These are phyloP conservation scores for Cyprinodon tularosa DNA, from an alignment of 2,113 vertebrate genomes.

Conservation along the genomic window DNA sequence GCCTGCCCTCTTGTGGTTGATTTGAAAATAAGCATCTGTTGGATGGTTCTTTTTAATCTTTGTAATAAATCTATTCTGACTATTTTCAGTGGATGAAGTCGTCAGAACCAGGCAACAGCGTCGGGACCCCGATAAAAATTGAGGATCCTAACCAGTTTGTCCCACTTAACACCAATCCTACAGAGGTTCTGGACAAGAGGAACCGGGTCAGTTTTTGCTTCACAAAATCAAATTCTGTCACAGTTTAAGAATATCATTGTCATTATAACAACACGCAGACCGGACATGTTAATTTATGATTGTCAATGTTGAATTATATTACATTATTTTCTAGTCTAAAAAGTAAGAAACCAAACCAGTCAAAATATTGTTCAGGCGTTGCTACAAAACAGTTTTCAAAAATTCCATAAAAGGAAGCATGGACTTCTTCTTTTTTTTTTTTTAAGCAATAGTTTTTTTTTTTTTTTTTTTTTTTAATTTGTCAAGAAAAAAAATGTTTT, in stretches of 20 bases:
- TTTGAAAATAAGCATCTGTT: constrained; percentile 15
- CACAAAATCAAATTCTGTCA: neutral
- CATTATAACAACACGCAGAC: neutral
- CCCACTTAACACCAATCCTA: constrained; percentile 94
- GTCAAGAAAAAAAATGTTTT: neutral
- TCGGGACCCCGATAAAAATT: constrained; percentile 93
- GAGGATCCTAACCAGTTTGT: constrained; percentile 98
- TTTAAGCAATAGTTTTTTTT: neutral
- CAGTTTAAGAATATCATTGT: neutral
- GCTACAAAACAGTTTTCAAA: neutral
- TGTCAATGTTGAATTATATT: neutral
- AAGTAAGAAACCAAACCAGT: neutral
- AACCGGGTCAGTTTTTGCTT: constrained; percentile 85
- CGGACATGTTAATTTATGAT: neutral
- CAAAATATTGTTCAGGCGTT: neutral
- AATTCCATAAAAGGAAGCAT: neutral
- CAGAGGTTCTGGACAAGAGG: constrained; percentile 90
- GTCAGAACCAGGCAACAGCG: constrained; percentile 84
- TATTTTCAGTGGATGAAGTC: constrained; percentile 92
- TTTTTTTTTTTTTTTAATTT: neutral
- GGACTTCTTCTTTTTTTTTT: neutral
- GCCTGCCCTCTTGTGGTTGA: constrained; percentile 73
- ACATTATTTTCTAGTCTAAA: neutral
- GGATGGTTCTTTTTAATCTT: neutral
- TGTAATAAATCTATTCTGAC: neutral